Percentiles rank a stretch among this genome's conserved stretches.
Evolutionary conservation across 37 sponge, comb jelly and placozoan genomes (phyloP).

Genomic region (Chondrilla cf. caribensis): DNA sequence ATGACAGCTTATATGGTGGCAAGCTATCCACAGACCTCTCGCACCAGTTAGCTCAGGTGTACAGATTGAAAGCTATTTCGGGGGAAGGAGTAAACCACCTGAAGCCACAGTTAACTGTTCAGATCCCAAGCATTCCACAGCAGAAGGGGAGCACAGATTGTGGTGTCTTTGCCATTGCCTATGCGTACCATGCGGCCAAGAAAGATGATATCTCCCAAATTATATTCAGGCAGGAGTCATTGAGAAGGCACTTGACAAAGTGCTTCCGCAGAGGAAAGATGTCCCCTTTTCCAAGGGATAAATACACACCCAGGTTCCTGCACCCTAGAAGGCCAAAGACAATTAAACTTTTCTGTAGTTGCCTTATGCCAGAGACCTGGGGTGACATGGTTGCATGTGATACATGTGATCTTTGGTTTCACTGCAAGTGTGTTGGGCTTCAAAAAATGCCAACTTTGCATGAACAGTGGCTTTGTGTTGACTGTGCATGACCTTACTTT

Average conservation of each 20-base stretch:
- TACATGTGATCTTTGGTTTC: conserved; percentile 4
- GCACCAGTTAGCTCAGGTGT: neutral
- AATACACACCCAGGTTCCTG: neutral
- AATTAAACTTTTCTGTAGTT: neutral
- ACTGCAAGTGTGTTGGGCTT: neutral
- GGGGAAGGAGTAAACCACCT: neutral
- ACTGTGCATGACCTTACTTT: no score
- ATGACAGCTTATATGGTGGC: neutral
- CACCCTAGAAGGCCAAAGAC: neutral
- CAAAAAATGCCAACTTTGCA: no score
- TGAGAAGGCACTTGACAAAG: conserved; percentile 2
- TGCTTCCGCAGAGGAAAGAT: neutral
- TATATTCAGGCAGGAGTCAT: neutral
- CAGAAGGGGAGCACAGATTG: conserved; percentile 1
- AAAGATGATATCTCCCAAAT: neutral
- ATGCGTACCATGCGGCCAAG: neutral
- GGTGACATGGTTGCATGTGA: conserved; percentile 14
- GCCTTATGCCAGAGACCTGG: conserved; percentile 14
- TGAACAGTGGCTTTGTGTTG: no score
- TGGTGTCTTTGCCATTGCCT: conserved; percentile 19
- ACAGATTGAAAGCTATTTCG: neutral
- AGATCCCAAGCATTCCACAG: neutral
- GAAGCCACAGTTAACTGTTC: neutral
- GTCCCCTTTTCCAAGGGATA: conserved; percentile 9
- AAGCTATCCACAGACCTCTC: neutral